phyloP scores from a whole-genome alignment of 1,140 invertebrate genomes.

The Adoxophyes honmai region DNA sequence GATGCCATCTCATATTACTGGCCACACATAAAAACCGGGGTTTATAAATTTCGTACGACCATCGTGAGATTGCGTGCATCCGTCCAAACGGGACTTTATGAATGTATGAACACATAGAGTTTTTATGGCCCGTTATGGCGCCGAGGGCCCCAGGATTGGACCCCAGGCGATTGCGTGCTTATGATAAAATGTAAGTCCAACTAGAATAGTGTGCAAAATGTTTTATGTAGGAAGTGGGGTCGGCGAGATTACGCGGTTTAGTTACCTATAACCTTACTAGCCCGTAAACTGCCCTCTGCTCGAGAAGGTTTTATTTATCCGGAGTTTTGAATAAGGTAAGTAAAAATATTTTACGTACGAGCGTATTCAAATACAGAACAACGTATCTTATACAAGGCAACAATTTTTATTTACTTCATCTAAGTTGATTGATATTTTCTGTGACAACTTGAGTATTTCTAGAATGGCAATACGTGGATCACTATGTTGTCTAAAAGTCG shows the following conservation, averaged over 20 bases:
- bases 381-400: no score
- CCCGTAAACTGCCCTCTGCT: not conserved
- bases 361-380: no score
- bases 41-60: conserved; percentile 12
- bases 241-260: conserved; percentile 18
- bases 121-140: conserved; percentile 41
- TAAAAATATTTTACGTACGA: no score
- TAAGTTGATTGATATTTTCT: no score
- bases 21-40: conserved; percentile 2
- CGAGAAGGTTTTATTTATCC: not conserved
- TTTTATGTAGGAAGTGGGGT: conserved; percentile 19
- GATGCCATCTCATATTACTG: not conserved
- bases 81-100: conserved; percentile 28
- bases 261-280: conserved; percentile 4
- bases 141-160: conserved; percentile 24
- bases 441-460: no score
- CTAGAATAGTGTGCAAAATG: conserved; percentile 33
- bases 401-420: no score
- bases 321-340: no score
- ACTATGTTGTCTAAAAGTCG: no score
- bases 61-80: conserved; percentile 10
- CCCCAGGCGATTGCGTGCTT: conserved; percentile 31
- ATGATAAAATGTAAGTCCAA: conserved; percentile 19
- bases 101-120: conserved; percentile 41
- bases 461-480: no score